phyloP scores from a whole-genome alignment of 2,113 vertebrate species.

The Scalopus aquaticus region DNA sequence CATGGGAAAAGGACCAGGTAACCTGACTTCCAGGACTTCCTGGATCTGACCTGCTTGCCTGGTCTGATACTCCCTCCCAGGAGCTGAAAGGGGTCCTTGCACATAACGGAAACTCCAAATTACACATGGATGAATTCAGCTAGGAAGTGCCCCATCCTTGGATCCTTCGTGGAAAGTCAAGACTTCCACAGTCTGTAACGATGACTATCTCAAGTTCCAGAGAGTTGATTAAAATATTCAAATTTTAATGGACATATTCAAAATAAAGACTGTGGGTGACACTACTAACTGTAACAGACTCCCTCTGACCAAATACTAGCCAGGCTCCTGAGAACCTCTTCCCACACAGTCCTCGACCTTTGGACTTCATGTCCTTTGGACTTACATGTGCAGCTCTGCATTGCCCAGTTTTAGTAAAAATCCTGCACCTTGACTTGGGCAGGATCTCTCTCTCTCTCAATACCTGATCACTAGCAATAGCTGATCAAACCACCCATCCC shows the following conservation, averaged over 20 bases:
- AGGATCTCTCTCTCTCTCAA: not conserved
- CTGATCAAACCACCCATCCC: not conserved
- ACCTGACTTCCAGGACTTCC: not conserved
- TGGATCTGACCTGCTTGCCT: not conserved
- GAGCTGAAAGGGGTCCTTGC: not conserved
- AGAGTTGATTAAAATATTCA: not conserved
- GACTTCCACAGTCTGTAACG: not conserved
- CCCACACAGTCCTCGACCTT: not conserved
- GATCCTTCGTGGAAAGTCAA: not conserved
- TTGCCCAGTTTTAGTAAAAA: not conserved
- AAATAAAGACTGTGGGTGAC: not conserved
- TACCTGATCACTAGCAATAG: not conserved
- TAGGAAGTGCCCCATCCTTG: not conserved
- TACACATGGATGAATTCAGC: not conserved
- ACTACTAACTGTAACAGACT: not conserved
- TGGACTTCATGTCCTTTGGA: not conserved
- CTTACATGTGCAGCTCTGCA: not conserved
- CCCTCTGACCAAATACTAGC: not conserved
- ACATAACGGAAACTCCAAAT: not conserved
- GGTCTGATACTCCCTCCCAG: not conserved
- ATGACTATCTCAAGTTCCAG: not conserved
- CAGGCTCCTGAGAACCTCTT: not conserved
- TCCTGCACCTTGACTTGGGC: not conserved
- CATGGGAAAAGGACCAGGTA: not conserved
- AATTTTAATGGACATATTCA: not conserved